phyloP scores from a whole-genome alignment of 2,797 vertebrate species.

The Carapus acus region DNA sequence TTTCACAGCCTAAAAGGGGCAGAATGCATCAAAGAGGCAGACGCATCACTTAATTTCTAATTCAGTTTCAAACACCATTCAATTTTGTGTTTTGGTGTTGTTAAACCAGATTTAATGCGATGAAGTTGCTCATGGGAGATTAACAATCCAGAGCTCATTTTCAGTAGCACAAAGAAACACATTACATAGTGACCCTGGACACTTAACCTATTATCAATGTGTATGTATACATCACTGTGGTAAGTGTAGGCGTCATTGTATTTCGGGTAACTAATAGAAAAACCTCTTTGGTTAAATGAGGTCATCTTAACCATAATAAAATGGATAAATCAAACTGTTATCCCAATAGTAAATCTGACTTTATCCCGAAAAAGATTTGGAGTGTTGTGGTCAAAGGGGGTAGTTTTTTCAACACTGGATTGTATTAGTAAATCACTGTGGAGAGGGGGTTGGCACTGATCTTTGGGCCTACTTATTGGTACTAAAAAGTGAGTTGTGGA shows the following conservation, averaged over 20 bases:
- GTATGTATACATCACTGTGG: no score
- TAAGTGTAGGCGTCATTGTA: no score
- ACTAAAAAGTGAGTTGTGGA: conserved; percentile 38
- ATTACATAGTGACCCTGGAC: conserved; percentile 35
- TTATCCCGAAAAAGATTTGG: conserved; percentile 27
- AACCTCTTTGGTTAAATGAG: no score
- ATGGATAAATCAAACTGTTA: conserved; percentile 43
- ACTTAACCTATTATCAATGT: no score
- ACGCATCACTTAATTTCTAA: no score
- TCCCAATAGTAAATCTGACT: conserved; percentile 41
- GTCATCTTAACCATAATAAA: neutral
- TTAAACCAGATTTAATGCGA: conserved; percentile 47
- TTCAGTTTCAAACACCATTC: no score
- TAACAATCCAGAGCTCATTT: conserved; percentile 35
- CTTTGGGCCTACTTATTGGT: conserved; percentile 52
- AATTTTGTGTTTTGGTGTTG: no score
- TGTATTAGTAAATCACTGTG: conserved; percentile 40
- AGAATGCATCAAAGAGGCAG: no score
- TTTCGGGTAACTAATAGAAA: no score
- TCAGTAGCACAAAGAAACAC: conserved; percentile 28
- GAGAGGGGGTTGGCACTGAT: conserved; percentile 32
- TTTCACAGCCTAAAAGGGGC: no score
- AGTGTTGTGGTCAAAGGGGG: conserved; percentile 13
- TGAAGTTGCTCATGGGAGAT: conserved; percentile 54
- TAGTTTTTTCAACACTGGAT: conserved; percentile 30